Evolutionary conservation across 2,888 invertebrate species (phyloP), one percentile per base, ranked within the genome.

Genomic region (Bombylius major): DNA sequence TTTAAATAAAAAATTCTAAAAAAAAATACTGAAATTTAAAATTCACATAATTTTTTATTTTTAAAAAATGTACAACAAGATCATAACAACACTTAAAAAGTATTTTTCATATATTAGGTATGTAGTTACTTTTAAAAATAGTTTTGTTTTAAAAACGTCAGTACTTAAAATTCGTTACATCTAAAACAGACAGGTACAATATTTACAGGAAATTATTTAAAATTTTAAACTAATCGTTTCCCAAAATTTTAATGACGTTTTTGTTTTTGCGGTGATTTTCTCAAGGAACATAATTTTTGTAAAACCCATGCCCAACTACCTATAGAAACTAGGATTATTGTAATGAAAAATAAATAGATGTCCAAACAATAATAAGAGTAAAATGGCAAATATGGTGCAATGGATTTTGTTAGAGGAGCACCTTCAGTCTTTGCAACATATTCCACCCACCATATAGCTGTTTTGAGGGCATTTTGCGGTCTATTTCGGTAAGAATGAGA

Each of bases 361-460:
- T 74, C 74, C 50, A 72, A 56, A 0, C 69, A 71, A 54, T 73
- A 64, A 61, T 73, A 74, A 5, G 62, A 61, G 53, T 72, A 70
- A 13, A 71, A 66, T 1, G 71, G 65, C 65, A 72, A 62, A 4
- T 66, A 56, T 6, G 69, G 66, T 63, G 63, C 73, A 42, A 75
- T 70, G 1, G 81, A 72, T 47, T 69, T 68, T 1, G 78, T 66
- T 64, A 83, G 77, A 1, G 73, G 75, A 0, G 80, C 81, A 0
- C 83, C 83, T 6, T 73, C 70, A 1, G 82, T 79, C 34, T 76
- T 72, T 1, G 78, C 79, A 1, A 83, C 80, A 65, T 84, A 79
- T 65, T 86, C 84, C 33, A 82, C 77, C 85, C 84, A 86, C 73
- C 81, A 80, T 9, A 82, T 71, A 11, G 86, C 77, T 8, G 79